phyloP scores from a whole-genome alignment of 2,888 invertebrate genomes.

The Platycnemis pennipes region DNA sequence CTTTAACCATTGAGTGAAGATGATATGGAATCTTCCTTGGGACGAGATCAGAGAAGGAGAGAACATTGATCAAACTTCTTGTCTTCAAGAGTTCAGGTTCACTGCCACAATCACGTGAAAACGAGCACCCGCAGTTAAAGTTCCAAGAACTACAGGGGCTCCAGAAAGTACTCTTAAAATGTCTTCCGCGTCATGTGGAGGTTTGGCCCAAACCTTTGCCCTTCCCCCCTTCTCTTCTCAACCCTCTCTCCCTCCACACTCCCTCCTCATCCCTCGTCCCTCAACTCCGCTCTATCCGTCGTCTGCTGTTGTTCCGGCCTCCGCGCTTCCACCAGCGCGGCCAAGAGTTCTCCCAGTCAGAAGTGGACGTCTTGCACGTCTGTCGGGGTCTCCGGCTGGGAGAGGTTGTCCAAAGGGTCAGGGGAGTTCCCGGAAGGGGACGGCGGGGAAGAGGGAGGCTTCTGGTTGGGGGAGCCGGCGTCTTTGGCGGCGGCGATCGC shows the following conservation, averaged over 20 bases:
- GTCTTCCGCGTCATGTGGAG: background rate
- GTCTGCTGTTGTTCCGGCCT: background rate
- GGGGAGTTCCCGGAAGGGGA: conserved; percentile 62
- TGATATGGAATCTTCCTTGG: no score
- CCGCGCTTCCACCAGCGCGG: conserved; percentile 77
- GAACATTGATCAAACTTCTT: background rate
- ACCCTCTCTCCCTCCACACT: conserved; percentile 64
- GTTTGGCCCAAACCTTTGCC: background rate
- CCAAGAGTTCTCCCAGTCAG: conserved; percentile 76
- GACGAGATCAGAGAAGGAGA: no score
- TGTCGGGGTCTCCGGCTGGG: conserved; percentile 83
- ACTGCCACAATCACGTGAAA: background rate
- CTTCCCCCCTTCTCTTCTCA: conserved; percentile 68
- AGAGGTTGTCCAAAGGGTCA: conserved; percentile 68
- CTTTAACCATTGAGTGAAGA: no score
- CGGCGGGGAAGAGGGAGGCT: conserved; percentile 60
- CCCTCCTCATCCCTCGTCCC: background rate
- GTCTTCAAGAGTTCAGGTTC: background rate
- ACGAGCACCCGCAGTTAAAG: conserved; percentile 1
- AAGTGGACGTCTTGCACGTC: conserved; percentile 84
- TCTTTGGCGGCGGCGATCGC: conserved; percentile 79
- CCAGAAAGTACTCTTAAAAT: background rate
- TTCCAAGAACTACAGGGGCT: background rate
- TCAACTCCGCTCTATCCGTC: background rate
- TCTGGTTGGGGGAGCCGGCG: conserved; percentile 49